Conservation (phyloP, 2,797 vertebrate species). For the Rhadinocentrus ornatus region DNA sequence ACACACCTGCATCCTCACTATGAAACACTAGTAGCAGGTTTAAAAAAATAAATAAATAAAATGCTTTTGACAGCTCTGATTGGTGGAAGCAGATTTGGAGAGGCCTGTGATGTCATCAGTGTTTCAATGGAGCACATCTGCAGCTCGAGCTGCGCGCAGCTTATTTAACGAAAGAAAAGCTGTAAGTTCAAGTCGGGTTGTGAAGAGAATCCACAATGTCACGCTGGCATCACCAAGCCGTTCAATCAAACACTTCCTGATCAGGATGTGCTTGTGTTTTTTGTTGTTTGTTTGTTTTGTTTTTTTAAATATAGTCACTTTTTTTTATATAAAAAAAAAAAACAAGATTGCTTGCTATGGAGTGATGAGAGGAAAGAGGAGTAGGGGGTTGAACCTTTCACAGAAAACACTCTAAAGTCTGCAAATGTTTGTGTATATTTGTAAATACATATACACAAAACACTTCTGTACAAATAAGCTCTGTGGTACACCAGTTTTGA, state of each 20-base stretch:
- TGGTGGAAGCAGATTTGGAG: slow-evolving; percentile 32
- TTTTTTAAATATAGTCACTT: too few relatives aligned
- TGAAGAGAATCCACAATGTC: slow-evolving; percentile 31
- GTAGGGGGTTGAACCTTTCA: slow-evolving; percentile 52
- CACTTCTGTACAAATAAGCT: slow-evolving; percentile 82
- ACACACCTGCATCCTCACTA: slow-evolving; percentile 25
- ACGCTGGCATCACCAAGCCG: slow-evolving; percentile 46
- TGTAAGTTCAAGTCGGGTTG: slow-evolving; percentile 23
- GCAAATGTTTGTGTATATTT: slow-evolving; percentile 83
- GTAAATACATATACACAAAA: slow-evolving; percentile 86
- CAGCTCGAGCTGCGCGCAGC: slow-evolving; percentile 44
- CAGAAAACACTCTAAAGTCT: slow-evolving; percentile 66
- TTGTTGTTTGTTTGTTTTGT: neutral
- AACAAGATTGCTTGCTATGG: slow-evolving; percentile 63
- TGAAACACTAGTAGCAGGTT: slow-evolving; percentile 30
- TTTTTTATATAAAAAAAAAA: slow-evolving; percentile 51
- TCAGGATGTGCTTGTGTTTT: slow-evolving; percentile 68
- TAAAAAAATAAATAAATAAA: slow-evolving; percentile 17
- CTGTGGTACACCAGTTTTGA: slow-evolving; percentile 85
- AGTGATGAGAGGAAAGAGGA: slow-evolving; percentile 50
- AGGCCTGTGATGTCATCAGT: slow-evolving; percentile 48
- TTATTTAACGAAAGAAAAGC: slow-evolving; percentile 42
- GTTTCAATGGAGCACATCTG: slow-evolving; percentile 37
- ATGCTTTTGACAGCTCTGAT: slow-evolving; percentile 31
- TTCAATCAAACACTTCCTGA: slow-evolving; percentile 70